Evolutionary conservation across 2,113 vertebrate genomes (phyloP).

Genomic region (Copsychus sechellarum): DNA sequence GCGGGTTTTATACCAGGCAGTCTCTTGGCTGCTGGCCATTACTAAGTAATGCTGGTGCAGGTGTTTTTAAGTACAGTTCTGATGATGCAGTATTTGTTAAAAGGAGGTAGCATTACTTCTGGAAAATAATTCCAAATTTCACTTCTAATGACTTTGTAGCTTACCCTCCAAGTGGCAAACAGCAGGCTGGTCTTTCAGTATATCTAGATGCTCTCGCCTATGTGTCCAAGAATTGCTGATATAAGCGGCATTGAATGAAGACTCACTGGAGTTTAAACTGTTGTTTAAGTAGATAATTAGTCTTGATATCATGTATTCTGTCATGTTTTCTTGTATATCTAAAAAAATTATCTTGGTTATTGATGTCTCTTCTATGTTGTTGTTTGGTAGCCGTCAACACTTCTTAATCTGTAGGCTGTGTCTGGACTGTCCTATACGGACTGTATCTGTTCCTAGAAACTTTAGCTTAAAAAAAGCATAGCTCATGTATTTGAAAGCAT

Average conservation of each 20-base stretch:
- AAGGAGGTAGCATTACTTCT: conserved; percentile 3
- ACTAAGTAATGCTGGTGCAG: neutral
- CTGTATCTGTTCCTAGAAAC: neutral
- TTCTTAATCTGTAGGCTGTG: neutral
- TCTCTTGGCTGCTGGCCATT: neutral
- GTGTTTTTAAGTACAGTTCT: neutral
- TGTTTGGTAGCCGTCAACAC: neutral
- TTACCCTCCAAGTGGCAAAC: neutral
- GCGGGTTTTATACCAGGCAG: neutral
- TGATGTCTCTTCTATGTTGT: neutral
- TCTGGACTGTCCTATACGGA: neutral
- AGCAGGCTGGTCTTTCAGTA: neutral
- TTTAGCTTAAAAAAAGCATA: neutral
- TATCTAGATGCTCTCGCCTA: neutral
- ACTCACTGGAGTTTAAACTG: neutral
- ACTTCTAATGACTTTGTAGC: neutral
- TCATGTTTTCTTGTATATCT: neutral
- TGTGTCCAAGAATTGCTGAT: neutral
- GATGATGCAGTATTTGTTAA: neutral
- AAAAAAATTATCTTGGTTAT: neutral
- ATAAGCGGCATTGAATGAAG: neutral
- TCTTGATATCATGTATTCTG: neutral
- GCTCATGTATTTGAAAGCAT: neutral
- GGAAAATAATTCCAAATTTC: neutral
- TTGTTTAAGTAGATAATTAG: neutral